Percentiles rank a stretch among this genome's conserved stretches.
Conservation (phyloP, 23 tunicate genomes). For the Oikopleura dioica region DNA sequence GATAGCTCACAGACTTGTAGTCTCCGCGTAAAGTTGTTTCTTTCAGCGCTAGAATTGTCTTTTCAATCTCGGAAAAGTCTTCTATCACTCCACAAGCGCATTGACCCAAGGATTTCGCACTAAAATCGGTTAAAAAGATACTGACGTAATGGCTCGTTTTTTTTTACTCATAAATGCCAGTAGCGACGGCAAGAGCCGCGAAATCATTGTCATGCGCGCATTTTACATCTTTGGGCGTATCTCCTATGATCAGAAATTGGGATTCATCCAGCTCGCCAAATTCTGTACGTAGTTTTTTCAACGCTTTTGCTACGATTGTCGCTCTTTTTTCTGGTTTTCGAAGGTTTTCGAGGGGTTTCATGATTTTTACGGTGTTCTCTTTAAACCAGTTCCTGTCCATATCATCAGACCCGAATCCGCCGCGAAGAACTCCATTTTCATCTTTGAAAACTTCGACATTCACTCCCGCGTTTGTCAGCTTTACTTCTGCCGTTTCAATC, state of each 20-base stretch:
- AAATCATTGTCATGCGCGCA: background rate
- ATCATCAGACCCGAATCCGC: conserved; percentile 7
- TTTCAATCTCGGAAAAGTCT: no score
- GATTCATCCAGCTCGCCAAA: background rate
- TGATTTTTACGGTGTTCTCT: no score
- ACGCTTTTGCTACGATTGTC: background rate
- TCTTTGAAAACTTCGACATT: background rate
- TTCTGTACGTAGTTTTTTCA: background rate
- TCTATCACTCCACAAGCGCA: no score
- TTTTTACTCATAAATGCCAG: background rate
- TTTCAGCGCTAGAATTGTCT: no score
- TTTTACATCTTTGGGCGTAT: background rate
- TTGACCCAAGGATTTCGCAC: background rate
- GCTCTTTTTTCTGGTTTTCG: background rate
- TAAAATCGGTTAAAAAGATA: background rate
- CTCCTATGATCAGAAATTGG: background rate
- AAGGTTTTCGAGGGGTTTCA: no score
- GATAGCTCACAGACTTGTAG: no score
- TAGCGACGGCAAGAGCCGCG: background rate
- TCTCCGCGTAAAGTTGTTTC: no score
- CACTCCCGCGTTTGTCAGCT: background rate
- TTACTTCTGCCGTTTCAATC: background rate
- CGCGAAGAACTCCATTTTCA: background rate
- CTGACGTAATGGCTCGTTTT: background rate
- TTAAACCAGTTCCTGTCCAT: background rate